Conservation (phyloP, 2,888 invertebrate genomes). For the Meiosimyza platycephala region DNA sequence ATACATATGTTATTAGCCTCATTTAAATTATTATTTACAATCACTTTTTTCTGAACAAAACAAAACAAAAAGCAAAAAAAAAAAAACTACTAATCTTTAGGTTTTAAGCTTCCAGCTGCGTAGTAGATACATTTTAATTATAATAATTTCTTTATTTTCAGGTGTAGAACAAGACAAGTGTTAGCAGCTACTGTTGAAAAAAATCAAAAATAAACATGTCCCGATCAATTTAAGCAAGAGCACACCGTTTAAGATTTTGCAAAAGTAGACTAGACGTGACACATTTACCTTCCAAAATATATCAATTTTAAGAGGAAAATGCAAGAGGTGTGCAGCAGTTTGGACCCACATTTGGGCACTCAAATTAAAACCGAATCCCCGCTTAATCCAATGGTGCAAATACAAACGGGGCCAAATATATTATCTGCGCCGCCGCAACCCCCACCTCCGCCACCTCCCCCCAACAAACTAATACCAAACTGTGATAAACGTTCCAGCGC, state of each 20-base stretch:
- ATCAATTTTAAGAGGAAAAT: slow-evolving; percentile 51
- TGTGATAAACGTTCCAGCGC: slow-evolving; percentile 65
- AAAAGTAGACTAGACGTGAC: too few relatives aligned
- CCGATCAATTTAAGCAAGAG: too few relatives aligned
- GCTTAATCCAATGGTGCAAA: slow-evolving; percentile 64
- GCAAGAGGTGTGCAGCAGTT: slow-evolving; percentile 67
- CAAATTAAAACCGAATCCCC: slow-evolving; percentile 68
- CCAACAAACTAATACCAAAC: slow-evolving; percentile 65
- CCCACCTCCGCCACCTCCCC: slow-evolving; percentile 46
- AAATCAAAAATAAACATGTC: too few relatives aligned
- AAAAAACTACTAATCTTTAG: not conserved
- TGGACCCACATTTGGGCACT: slow-evolving; percentile 66
- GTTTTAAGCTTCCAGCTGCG: not conserved
- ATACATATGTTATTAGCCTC: not conserved
- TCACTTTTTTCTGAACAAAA: slow-evolving; percentile 1
- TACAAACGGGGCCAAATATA: slow-evolving; percentile 63
- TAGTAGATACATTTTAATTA: slow-evolving; percentile 4
- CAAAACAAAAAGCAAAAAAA: not conserved
- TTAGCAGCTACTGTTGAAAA: slow-evolving; percentile 13
- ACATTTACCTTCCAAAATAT: too few relatives aligned
- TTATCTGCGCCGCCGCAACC: slow-evolving; percentile 50
- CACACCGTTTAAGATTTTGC: too few relatives aligned
- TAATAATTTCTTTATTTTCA: slow-evolving; percentile 17
- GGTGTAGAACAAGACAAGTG: slow-evolving; percentile 8
- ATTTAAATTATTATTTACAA: slow-evolving; percentile 24